A percentile compares a stretch with the other conserved stretches of the same genome.
phyloP scores from a whole-genome alignment of 2,797 vertebrate genomes.

The Danio albolineatus region DNA sequence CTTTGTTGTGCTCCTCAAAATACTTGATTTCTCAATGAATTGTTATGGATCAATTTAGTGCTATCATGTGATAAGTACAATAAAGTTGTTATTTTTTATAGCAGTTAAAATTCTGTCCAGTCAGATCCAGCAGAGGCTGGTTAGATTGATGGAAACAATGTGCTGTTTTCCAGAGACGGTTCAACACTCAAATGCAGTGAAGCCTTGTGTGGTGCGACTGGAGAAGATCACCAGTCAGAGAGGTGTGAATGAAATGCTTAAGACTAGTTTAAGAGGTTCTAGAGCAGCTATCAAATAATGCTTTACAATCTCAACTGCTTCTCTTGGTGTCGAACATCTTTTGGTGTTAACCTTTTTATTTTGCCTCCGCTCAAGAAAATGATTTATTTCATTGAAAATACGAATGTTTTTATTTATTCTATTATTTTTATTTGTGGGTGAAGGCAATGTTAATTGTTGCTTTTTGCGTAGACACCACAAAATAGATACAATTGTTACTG shows the following conservation, averaged over 20 bases:
- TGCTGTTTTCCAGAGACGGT: constrained; percentile 68
- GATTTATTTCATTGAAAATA: constrained; percentile 28
- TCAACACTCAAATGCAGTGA: constrained; percentile 63
- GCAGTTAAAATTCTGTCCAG: constrained; percentile 1
- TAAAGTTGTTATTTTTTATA: background rate
- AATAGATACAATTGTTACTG: background rate
- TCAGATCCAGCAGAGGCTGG: constrained; percentile 38
- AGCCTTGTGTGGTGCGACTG: constrained; percentile 77
- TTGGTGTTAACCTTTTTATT: constrained; percentile 7
- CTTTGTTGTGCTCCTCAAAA: background rate
- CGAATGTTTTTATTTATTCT: background rate
- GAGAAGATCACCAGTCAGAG: constrained; percentile 74
- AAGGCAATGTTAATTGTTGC: constrained; percentile 6
- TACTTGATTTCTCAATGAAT: background rate
- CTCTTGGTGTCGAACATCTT: constrained; percentile 35
- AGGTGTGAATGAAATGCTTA: constrained; percentile 58
- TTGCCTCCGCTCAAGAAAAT: constrained; percentile 17
- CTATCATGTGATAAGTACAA: background rate
- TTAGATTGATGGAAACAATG: constrained; percentile 56
- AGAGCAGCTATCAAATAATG: constrained; percentile 51
- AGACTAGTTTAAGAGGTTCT: constrained; percentile 50
- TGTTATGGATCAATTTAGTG: constrained; percentile 2
- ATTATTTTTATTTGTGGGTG: background rate
- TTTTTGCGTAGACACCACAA: background rate
- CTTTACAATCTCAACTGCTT: constrained; percentile 8